Evolutionary conservation across 2,797 vertebrate species (phyloP).

Genomic region (Pogoniulus pusillus): DNA sequence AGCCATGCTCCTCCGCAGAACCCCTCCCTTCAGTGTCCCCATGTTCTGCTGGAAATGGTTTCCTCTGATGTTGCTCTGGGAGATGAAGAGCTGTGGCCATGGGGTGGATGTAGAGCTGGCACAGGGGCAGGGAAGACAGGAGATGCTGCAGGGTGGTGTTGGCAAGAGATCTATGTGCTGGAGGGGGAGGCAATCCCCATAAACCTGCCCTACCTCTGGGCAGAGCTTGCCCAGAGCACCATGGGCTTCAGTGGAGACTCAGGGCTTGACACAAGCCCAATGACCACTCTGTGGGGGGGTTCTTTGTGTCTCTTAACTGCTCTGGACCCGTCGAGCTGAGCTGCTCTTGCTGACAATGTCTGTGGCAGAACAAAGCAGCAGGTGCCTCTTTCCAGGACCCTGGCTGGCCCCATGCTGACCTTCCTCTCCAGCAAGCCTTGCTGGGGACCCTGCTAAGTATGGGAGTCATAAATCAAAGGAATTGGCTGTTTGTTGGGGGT

Average conservation of each 20-base stretch:
- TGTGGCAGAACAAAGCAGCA: not conserved
- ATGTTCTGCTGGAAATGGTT: not conserved
- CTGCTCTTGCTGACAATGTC: fast-evolving
- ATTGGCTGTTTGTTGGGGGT: not conserved
- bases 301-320: not conserved
- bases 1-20: not conserved
- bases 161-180: not conserved
- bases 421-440: not conserved
- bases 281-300: fast-evolving
- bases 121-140: fast-evolving
- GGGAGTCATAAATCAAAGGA: not conserved
- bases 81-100: not conserved
- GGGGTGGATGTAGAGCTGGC: not conserved
- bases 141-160: not conserved
- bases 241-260: not conserved
- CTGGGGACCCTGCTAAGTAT: not conserved
- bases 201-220: not conserved
- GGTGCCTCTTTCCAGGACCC: fast-evolving
- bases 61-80: not conserved
- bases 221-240: fast-evolving
- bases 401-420: not conserved
- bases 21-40: not conserved
- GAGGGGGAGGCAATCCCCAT: not conserved
- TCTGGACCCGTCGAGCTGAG: fast-evolving
- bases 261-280: not conserved